phyloP scores from a whole-genome alignment of 2,888 invertebrate species.

The Hydrotaea cyrtoneurina region DNA sequence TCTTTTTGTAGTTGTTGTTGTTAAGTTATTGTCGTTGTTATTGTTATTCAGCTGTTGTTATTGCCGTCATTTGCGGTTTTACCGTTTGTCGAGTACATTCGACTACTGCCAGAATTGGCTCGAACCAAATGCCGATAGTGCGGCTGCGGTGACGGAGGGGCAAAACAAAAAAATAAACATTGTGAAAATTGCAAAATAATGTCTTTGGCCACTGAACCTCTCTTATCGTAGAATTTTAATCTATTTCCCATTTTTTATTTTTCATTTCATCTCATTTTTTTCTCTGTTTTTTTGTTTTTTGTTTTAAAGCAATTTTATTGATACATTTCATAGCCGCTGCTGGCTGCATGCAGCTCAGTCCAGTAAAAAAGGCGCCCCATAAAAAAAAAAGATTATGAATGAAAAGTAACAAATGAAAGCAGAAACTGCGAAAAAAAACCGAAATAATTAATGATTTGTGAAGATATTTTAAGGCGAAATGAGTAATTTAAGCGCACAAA shows the following conservation, averaged over 20 bases:
- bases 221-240: slow-evolving; percentile 58
- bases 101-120: slow-evolving; percentile 16
- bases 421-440: neutral
- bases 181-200: slow-evolving; percentile 65
- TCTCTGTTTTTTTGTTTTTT: too few relatives aligned
- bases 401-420: slow-evolving; percentile 8
- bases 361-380: neutral
- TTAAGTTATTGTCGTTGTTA: neutral
- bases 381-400: slow-evolving; percentile 34
- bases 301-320: slow-evolving; percentile 43
- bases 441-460: slow-evolving; percentile 50
- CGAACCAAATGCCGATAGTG: slow-evolving; percentile 1
- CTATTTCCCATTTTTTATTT: slow-evolving; percentile 39
- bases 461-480: slow-evolving; percentile 31
- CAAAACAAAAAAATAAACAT: slow-evolving; percentile 26
- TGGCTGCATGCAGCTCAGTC: neutral
- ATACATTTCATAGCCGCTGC: slow-evolving; percentile 43
- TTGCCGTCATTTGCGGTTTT: slow-evolving; percentile 60
- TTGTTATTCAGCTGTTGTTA: slow-evolving; percentile 34
- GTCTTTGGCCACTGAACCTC: slow-evolving; percentile 52
- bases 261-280: too few relatives aligned
- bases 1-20: slow-evolving; percentile 22
- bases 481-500: neutral
- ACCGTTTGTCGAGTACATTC: slow-evolving; percentile 29
- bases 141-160: neutral